A percentile compares a stretch with the other conserved stretches of the same genome.
Evolutionary conservation across 2,888 invertebrate species (phyloP).

Genomic region (Labia minor): DNA sequence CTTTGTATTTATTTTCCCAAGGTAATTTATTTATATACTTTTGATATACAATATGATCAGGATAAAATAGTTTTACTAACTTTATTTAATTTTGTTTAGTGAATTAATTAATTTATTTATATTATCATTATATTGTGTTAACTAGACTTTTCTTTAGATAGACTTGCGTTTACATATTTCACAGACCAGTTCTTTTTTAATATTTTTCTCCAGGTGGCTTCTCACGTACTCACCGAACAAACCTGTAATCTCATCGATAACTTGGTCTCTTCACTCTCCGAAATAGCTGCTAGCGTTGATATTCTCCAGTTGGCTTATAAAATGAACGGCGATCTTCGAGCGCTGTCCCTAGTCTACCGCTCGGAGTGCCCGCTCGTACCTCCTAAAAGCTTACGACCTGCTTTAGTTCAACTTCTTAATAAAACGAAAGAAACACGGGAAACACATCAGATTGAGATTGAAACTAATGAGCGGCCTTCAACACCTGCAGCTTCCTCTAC

Average conservation of each 20-base stretch:
- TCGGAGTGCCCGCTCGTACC: constrained; percentile 35
- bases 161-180: too few relatives aligned
- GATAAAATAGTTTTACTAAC: constrained; percentile 1
- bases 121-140: background rate
- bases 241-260: constrained; percentile 50
- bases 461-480: background rate
- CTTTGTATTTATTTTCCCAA: constrained; percentile 82
- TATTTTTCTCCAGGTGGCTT: constrained; percentile 46
- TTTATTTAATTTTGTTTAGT: constrained; percentile 8
- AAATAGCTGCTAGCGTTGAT: constrained; percentile 41
- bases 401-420: constrained; percentile 34
- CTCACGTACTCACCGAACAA: constrained; percentile 49
- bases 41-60: too few relatives aligned
- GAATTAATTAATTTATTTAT: background rate
- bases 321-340: constrained; percentile 46
- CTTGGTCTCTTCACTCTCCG: constrained; percentile 48
- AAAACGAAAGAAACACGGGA: constrained; percentile 31
- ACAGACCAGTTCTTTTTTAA: background rate
- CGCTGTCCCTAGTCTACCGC: constrained; percentile 46
- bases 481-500: background rate
- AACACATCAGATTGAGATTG: constrained; percentile 30
- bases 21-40: constrained; percentile 42
- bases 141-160: background rate
- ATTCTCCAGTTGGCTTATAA: constrained; percentile 41
- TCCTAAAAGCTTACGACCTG: constrained; percentile 32